Percentiles rank a stretch among this genome's conserved stretches.
Conservation (phyloP, 2,113 vertebrate genomes). For the Corythoichthys haematopterus region DNA sequence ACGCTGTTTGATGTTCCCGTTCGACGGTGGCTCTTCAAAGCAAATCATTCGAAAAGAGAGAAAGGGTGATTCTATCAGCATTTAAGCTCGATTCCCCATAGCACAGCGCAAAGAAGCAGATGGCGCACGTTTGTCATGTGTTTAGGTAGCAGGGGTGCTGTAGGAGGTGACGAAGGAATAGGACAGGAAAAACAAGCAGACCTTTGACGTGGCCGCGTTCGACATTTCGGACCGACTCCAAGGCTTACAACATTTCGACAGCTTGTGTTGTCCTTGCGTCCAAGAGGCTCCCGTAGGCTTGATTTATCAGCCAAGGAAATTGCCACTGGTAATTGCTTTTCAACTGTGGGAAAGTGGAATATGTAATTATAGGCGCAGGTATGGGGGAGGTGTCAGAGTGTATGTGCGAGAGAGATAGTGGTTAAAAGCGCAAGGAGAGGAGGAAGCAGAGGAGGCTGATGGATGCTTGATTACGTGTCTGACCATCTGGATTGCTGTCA, state of each 20-base stretch:
- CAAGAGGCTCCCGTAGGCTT: conserved; percentile 25
- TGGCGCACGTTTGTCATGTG: conserved; percentile 59
- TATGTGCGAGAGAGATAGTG: conserved; percentile 44
- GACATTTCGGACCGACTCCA: conserved; percentile 28
- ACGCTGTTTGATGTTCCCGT: conserved; percentile 42
- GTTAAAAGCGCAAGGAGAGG: conserved; percentile 49
- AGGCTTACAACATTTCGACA: conserved; percentile 20
- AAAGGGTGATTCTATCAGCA: conserved; percentile 49
- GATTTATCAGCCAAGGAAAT: conserved; percentile 45
- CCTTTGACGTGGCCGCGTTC: conserved; percentile 31
- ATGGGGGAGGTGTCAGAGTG: conserved; percentile 53
- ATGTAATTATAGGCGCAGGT: conserved; percentile 52
- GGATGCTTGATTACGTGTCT: conserved; percentile 62
- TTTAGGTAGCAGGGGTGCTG: conserved; percentile 47
- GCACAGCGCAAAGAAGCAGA: conserved; percentile 48
- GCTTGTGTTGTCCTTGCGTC: conserved; percentile 25
- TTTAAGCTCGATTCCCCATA: conserved; percentile 41
- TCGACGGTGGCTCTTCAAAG: conserved; percentile 33
- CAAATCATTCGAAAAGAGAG: conserved; percentile 39
- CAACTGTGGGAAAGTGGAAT: conserved; percentile 37
- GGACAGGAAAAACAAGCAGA: conserved; percentile 42
- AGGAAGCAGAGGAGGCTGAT: conserved; percentile 57
- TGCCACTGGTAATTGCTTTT: conserved; percentile 37
- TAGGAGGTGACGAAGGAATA: conserved; percentile 32
- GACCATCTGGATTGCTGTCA: conserved; percentile 71